These are phyloP conservation scores for Stomatorhinus walkeri DNA, from an alignment of 2,797 vertebrate genomes.

Conservation along the genomic window DNA sequence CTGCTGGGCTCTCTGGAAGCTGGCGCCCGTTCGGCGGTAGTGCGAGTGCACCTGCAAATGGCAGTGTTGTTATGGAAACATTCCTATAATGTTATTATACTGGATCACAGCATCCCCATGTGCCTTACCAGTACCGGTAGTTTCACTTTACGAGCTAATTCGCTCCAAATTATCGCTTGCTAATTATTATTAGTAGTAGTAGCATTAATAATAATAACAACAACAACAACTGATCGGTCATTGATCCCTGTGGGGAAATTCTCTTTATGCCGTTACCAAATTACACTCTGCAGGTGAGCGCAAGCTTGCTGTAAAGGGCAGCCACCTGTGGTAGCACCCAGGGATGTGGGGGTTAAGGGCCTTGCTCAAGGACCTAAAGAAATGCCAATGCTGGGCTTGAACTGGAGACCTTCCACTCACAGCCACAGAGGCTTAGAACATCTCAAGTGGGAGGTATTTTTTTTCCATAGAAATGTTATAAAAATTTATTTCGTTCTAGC, in stretches of 20 bases:
- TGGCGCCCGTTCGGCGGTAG: conserved; percentile 88
- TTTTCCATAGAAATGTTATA: neutral
- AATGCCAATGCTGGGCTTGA: neutral
- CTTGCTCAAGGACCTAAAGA: neutral
- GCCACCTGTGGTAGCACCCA: neutral
- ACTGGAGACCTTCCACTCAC: neutral
- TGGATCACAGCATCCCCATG: neutral
- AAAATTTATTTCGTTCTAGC: neutral
- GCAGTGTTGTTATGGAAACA: neutral
- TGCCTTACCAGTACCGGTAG: neutral
- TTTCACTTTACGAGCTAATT: neutral
- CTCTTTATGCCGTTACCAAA: neutral
- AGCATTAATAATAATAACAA: neutral
- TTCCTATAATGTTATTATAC: neutral
- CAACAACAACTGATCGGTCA: neutral
- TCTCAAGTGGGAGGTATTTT: neutral
- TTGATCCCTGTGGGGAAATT: neutral
- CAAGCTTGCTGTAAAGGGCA: neutral
- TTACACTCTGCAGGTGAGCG: neutral
- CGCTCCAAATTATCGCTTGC: neutral
- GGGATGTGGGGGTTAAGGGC: neutral
- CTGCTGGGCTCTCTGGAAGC: conserved; percentile 92
- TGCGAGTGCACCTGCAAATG: conserved; percentile 75
- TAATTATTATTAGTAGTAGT: neutral
- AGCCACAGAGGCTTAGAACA: neutral